Evolutionary conservation across 2,888 invertebrate species (phyloP).

Genomic region (Oscheius sp.): DNA sequence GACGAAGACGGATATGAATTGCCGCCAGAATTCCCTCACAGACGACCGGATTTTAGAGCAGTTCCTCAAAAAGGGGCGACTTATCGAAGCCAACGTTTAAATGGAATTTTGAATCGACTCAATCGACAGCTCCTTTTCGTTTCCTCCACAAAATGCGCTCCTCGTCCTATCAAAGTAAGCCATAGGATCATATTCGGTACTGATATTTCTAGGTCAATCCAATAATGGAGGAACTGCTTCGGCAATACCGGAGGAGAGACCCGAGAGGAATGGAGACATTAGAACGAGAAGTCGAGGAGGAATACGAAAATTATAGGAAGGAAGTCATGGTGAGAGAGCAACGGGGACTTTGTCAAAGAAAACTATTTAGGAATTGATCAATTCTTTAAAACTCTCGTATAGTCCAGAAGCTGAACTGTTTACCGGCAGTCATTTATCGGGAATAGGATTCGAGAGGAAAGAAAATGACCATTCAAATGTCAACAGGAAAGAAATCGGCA

Average conservation of each 20-base stretch:
- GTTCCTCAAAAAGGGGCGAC: neutral
- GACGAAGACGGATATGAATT: neutral
- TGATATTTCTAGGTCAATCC: neutral
- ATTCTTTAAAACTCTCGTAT: too few relatives aligned
- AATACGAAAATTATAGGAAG: neutral
- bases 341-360: neutral
- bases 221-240: neutral
- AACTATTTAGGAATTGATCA: neutral
- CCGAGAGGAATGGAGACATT: neutral
- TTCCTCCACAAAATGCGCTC: too few relatives aligned
- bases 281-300: neutral
- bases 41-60: constrained; percentile 5
- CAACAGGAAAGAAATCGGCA: neutral
- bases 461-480: neutral
- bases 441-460: neutral
- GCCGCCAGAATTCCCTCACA: neutral
- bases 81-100: neutral
- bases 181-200: too few relatives aligned
- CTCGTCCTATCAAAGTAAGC: neutral
- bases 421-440: neutral
- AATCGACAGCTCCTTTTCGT: constrained; percentile 5
- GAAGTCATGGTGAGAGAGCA: neutral
- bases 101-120: neutral
- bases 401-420: constrained; percentile 13
- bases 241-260: neutral